A percentile compares a stretch with the other conserved stretches of the same genome.
Conservation (phyloP, 1,140 invertebrate genomes). For the Neodiprion pinetum region DNA sequence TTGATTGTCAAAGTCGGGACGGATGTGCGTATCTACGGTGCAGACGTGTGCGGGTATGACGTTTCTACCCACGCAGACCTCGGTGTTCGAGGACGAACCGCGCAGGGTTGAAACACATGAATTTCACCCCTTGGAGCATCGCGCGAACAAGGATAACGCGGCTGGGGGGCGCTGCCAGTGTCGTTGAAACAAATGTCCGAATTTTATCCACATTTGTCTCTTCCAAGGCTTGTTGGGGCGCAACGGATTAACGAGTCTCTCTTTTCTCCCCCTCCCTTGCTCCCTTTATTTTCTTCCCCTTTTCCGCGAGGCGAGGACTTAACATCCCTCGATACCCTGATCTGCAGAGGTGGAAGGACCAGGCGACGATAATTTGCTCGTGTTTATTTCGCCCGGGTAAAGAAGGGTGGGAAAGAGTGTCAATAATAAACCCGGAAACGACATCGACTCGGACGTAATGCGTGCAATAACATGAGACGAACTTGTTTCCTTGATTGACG, state of each 20-base stretch:
- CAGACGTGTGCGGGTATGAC: not conserved
- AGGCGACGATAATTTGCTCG: not conserved
- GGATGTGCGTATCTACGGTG: conserved; percentile 3
- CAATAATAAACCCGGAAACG: not conserved
- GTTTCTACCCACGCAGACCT: conserved; percentile 14
- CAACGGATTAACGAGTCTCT: not conserved
- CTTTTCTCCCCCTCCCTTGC: not conserved
- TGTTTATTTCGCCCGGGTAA: not conserved
- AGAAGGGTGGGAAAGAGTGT: not conserved
- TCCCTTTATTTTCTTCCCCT: not conserved
- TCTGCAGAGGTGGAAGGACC: too few species aligned
- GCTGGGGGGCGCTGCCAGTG: not conserved
- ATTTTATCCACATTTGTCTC: not conserved
- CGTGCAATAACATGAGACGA: not conserved
- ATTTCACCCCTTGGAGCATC: conserved; percentile 3
- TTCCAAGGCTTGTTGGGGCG: not conserved
- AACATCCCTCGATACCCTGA: not conserved
- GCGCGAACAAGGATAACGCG: conserved; percentile 15
- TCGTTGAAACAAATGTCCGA: not conserved
- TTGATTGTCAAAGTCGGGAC: conserved; percentile 25
- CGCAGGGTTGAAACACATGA: not conserved
- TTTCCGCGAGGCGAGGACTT: not conserved
- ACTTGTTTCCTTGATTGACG: too few species aligned
- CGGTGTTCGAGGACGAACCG: not conserved
- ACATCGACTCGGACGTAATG: not conserved